phyloP scores from a whole-genome alignment of 2,888 invertebrate species.

The Erebia aethiops region DNA sequence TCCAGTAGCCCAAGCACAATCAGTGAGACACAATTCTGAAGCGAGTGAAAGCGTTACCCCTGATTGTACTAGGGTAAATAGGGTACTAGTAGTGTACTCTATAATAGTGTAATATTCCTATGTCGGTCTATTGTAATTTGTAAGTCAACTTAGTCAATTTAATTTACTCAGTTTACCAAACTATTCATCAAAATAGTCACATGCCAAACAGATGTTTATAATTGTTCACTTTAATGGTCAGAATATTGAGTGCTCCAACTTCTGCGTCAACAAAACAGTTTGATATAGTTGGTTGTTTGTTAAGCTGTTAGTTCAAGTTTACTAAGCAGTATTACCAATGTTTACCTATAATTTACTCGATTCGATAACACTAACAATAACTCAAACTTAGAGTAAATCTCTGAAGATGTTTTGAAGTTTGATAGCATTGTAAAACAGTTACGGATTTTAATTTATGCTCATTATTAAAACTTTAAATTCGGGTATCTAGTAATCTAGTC shows the following conservation, averaged over 20 bases:
- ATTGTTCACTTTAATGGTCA: constrained; percentile 36
- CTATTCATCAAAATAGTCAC: constrained; percentile 22
- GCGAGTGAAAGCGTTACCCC: too few relatives aligned
- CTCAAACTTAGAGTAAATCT: constrained; percentile 13
- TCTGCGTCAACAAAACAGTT: constrained; percentile 32
- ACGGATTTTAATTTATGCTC: constrained; percentile 1
- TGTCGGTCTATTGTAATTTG: neutral
- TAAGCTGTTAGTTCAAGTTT: constrained; percentile 23
- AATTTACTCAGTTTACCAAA: constrained; percentile 10
- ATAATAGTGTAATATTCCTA: neutral
- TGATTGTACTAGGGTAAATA: too few relatives aligned
- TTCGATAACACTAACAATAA: constrained; percentile 23
- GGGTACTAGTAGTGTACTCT: neutral
- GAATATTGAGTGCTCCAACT: constrained; percentile 32
- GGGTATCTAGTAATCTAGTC: neutral
- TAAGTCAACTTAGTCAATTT: constrained; percentile 8
- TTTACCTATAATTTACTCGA: constrained; percentile 25
- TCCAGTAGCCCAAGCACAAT: too few relatives aligned
- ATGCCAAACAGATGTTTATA: constrained; percentile 34
- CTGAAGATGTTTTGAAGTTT: constrained; percentile 12
- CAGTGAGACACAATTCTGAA: too few relatives aligned
- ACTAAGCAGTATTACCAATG: constrained; percentile 25
- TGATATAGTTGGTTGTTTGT: constrained; percentile 31
- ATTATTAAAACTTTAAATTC: constrained; percentile 14
- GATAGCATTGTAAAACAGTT: neutral